phyloP scores from a whole-genome alignment of 1,140 invertebrate genomes.

The Parasteatoda tepidariorum region DNA sequence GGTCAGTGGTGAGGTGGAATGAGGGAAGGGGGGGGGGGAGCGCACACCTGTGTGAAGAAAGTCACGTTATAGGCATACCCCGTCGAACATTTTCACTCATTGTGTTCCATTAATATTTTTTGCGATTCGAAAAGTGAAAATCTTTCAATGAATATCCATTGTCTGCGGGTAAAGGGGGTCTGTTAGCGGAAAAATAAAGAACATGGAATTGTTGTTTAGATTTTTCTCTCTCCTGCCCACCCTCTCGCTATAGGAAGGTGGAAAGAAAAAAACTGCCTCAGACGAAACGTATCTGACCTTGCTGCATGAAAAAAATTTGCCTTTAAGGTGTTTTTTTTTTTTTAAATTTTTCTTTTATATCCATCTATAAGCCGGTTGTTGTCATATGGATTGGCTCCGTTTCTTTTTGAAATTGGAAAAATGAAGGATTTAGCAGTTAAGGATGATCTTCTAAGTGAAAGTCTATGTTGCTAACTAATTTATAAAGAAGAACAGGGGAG shows the following conservation, averaged over 20 bases:
- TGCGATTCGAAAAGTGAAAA: conserved; percentile 20
- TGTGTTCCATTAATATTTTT: conserved; percentile 1
- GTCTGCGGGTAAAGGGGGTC: not conserved
- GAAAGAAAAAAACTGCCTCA: not conserved
- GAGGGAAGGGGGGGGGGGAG: not conserved
- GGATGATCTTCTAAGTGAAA: too few species aligned
- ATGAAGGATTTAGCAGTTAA: too few species aligned
- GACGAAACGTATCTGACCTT: not conserved
- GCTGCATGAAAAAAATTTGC: not conserved
- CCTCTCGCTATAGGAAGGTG: too few species aligned
- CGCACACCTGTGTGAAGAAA: conserved; percentile 39
- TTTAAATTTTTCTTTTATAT: not conserved
- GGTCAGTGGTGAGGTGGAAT: conserved; percentile 32
- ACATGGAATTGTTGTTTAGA: conserved; percentile 8
- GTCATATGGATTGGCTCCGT: too few species aligned
- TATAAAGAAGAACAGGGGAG: too few species aligned
- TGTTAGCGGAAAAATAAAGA: not conserved
- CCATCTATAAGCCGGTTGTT: not conserved
- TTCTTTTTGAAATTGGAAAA: too few species aligned
- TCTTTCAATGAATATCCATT: not conserved
- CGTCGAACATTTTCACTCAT: conserved; percentile 5
- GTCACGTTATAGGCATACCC: conserved; percentile 9
- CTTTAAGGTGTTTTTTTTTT: not conserved
- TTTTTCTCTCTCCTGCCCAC: not conserved
- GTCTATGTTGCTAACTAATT: too few species aligned